phyloP scores from a whole-genome alignment of 2,113 vertebrate genomes.

The Butastur rufipennis region DNA sequence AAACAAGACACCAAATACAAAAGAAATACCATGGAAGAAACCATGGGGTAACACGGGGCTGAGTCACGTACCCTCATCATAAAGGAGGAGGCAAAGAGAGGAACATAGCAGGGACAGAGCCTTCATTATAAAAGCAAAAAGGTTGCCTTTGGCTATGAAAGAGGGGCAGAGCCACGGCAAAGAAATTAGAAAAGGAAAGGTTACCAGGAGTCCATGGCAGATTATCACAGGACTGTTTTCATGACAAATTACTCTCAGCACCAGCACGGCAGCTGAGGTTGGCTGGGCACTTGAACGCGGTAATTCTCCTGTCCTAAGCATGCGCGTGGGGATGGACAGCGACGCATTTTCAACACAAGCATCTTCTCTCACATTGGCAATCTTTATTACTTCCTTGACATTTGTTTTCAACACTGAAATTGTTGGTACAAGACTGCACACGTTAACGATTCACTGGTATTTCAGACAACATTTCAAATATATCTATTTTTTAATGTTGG shows the following conservation, averaged over 20 bases:
- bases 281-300: background rate
- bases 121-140: background rate
- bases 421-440: background rate
- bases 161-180: background rate
- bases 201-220: background rate
- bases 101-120: background rate
- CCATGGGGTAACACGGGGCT: fast-evolving
- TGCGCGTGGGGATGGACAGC: fast-evolving
- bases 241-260: background rate
- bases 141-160: background rate
- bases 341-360: background rate
- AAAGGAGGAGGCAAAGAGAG: background rate
- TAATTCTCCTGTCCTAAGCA: background rate
- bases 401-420: background rate
- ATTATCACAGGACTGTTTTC: background rate
- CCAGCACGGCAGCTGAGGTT: fast-evolving
- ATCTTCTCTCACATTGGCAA: background rate
- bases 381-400: background rate
- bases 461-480: background rate
- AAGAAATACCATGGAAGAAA: background rate
- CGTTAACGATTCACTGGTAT: background rate
- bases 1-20: background rate
- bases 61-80: background rate
- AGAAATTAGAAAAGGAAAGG: background rate
- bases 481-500: background rate